Evolutionary conservation across 2,113 vertebrate genomes (phyloP).

Genomic region (Paramormyrops kingsleyae): DNA sequence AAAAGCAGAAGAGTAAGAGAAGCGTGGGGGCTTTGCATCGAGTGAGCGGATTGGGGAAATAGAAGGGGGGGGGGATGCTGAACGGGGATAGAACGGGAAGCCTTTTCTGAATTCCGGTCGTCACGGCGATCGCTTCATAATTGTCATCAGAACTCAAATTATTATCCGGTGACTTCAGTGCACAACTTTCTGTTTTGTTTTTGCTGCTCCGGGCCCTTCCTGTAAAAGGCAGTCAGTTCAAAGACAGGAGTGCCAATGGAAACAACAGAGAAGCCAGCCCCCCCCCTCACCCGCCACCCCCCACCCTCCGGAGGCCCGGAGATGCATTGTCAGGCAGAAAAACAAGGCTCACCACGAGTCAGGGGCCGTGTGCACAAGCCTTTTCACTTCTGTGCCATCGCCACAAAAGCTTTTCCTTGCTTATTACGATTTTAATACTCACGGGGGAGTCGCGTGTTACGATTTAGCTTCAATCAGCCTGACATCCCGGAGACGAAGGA

Average conservation of each 20-base stretch:
- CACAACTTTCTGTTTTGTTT: slow-evolving; percentile 56
- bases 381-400: slow-evolving; percentile 50
- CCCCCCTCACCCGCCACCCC: slow-evolving; percentile 19
- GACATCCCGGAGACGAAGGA: slow-evolving; percentile 32
- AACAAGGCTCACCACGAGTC: slow-evolving; percentile 20
- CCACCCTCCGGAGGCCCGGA: slow-evolving; percentile 29
- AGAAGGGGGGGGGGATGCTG: neutral
- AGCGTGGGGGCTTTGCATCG: neutral
- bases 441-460: slow-evolving; percentile 40
- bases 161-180: slow-evolving; percentile 44
- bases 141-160: slow-evolving; percentile 26
- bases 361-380: slow-evolving; percentile 34
- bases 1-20: neutral
- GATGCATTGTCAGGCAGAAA: slow-evolving; percentile 15
- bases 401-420: slow-evolving; percentile 48
- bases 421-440: slow-evolving; percentile 52
- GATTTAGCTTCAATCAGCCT: slow-evolving; percentile 46
- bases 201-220: slow-evolving; percentile 52
- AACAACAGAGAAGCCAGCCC: slow-evolving; percentile 41
- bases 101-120: neutral
- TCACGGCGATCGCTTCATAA: neutral
- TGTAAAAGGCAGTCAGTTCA: slow-evolving; percentile 45
- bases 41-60: neutral
- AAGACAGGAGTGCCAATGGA: slow-evolving; percentile 49
- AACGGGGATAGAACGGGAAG: neutral